Evolutionary conservation across 1,140 invertebrate species (phyloP), one percentile per base, ranked within the genome.

Genomic region (Eriosoma lanigerum): DNA sequence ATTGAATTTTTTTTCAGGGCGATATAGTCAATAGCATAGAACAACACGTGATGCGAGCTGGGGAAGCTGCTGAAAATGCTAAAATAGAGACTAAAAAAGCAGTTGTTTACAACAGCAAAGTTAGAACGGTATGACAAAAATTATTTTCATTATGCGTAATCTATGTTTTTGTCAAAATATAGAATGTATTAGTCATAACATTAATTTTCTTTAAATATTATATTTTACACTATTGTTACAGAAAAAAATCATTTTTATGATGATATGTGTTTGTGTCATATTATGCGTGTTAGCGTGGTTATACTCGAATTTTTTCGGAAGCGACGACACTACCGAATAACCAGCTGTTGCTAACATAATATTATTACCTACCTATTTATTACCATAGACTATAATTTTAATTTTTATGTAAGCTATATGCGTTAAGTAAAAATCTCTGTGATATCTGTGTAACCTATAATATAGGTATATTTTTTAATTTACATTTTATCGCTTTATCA

Each of bases 21-120:
- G 83, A 84, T 50, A 82, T 84, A 24, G 82, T 84, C 15, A 83
- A 84, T 60, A 84, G 81, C 46, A 84, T 84, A 62, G 83, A 84
- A 78, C 82, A 82, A 48, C 83, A 84, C 54, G 84, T 84, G 1
- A 46, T 82, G 26, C 48, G 81, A n/a, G 82, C 84, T 17, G 82
- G 80, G 44, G 84, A 84, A 81, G 80, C 82, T 29, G 83, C 84
- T 15, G 83, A 83, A 56, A 80, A 56, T 15, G 83, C 82, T 21
- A 82, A 82, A 78, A 56, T 82, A 9, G 81, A 83, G 64, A 84
- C 83, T 17, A 84, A 82, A 76, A 83, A 83, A 78, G 84, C 84
- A 6, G 82, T 84, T 1, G 80, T 82, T 58, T 84, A 82, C 73
- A 81, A 83, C 64, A 83, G 81, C 15, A 84, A 84, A 83, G 81